Evolutionary conservation across 2,888 invertebrate species (phyloP).

Genomic region (Watsonalla cultraria): DNA sequence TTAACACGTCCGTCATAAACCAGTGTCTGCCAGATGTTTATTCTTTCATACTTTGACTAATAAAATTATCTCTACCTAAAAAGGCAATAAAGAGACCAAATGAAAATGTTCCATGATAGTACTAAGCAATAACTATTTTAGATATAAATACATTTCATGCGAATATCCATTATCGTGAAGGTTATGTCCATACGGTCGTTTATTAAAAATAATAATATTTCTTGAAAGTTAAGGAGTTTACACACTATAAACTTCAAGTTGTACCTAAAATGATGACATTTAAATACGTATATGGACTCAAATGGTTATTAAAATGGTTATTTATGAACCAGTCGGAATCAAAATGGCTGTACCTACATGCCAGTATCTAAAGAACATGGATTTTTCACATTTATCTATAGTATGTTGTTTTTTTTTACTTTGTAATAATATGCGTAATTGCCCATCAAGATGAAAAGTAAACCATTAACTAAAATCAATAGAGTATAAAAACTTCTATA

Average conservation of each 20-base stretch:
- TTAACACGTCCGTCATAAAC: too few relatives aligned
- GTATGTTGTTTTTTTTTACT: not conserved
- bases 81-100: not conserved
- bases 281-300: not conserved
- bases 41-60: not conserved
- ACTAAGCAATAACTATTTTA: constrained; percentile 15
- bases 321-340: not conserved
- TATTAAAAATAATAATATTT: constrained; percentile 3
- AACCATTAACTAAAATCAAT: too few relatives aligned
- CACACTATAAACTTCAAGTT: constrained; percentile 1
- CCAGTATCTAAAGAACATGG: not conserved
- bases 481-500: too few relatives aligned
- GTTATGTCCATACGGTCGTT: constrained; percentile 13
- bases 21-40: not conserved
- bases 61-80: not conserved
- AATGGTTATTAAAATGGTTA: not conserved
- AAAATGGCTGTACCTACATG: not conserved
- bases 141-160: constrained; percentile 29
- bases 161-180: constrained; percentile 30
- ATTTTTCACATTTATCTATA: not conserved
- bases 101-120: constrained; percentile 3
- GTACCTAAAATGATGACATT: not conserved
- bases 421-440: not conserved
- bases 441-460: not conserved
- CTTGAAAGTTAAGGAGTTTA: constrained; percentile 8